A percentile compares a stretch with the other conserved stretches of the same genome.
These are phyloP conservation scores for Rhysida immarginata DNA, from an alignment of 1,140 invertebrate species.

Conservation along the genomic window DNA sequence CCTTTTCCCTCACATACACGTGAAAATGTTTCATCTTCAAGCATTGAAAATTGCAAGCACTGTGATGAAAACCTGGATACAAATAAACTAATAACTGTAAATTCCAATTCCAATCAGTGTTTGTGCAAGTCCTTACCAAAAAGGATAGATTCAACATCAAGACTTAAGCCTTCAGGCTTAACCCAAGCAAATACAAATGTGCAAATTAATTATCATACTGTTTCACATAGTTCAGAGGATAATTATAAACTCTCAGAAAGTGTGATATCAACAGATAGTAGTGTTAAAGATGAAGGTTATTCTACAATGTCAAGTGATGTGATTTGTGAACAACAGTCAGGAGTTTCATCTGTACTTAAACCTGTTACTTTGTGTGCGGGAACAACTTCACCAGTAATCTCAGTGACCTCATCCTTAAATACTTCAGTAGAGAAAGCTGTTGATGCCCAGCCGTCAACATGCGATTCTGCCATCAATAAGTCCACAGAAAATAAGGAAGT, in stretches of 20 bases:
- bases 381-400: not conserved
- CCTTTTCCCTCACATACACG: not conserved
- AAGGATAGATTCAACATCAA: too few relatives aligned
- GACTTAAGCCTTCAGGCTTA: too few relatives aligned
- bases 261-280: not conserved
- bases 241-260: not conserved
- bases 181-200: too few relatives aligned
- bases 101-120: too few relatives aligned
- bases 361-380: not conserved
- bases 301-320: slow-evolving; percentile 80
- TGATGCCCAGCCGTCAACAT: not conserved
- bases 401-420: not conserved
- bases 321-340: slow-evolving; percentile 35
- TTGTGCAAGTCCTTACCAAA: too few relatives aligned
- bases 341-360: too few relatives aligned
- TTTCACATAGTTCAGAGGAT: too few relatives aligned
- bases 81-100: too few relatives aligned
- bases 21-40: too few relatives aligned
- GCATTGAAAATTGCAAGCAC: too few relatives aligned
- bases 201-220: too few relatives aligned
- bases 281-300: slow-evolving; percentile 53
- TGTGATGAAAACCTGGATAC: too few relatives aligned
- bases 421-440: not conserved
- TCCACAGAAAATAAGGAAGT: not conserved
- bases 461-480: not conserved